Base-by-base conservation (phyloP, 2,113 vertebrate species). In the Thinocorus orbignyianus region DNA sequence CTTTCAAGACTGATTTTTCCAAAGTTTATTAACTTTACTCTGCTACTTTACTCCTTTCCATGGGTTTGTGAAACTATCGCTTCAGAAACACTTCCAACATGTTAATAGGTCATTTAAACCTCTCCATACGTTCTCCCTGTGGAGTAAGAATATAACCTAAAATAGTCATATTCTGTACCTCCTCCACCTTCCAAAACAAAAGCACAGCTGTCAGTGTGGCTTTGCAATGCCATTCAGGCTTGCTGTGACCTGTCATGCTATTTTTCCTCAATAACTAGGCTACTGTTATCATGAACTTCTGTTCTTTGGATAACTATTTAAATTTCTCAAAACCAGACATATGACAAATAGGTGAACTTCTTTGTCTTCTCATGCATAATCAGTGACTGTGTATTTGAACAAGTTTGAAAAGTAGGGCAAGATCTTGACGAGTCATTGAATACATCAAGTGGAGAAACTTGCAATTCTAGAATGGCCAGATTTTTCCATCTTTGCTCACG, bases 121-220 rank as follows among this genome's bases (percentile, higher is more conserved):
- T 81, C 49, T 81, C 49, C 46, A 33, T 52, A 35, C 2, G 0
- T 39, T 85, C 35, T 90, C 62, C 10, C 18, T 57, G 3, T 39
- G 44, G 78, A 86, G 9, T 13, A 26, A 90, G n/a, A 70, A 31
- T 70, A 41, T 12, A 62, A 84, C 23, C 14, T 62, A 88, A 94
- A 95, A 92, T 37, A 92, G 78, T 52, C n/a, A 44, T 30, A 83
- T 41, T 82, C 44, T 71, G 8, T 65, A 61, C n/a, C 64, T 90
- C 88, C 80, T 92, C 64, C 71, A 81, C 25, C 13, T 83, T 81
- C 72, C 78, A 54, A 83, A 92, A 83, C 71, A 93, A 94, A 94
- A 72, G 37, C 11, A 37, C 28, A 57, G 18, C 64, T 78, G 55
- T 86, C 88, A 93, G 13, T 14, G 60, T 33, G 60, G 62, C 51